These are phyloP conservation scores for Temnothorax curvispinosus DNA, from an alignment of 1,140 invertebrate genomes.

Conservation along the genomic window DNA sequence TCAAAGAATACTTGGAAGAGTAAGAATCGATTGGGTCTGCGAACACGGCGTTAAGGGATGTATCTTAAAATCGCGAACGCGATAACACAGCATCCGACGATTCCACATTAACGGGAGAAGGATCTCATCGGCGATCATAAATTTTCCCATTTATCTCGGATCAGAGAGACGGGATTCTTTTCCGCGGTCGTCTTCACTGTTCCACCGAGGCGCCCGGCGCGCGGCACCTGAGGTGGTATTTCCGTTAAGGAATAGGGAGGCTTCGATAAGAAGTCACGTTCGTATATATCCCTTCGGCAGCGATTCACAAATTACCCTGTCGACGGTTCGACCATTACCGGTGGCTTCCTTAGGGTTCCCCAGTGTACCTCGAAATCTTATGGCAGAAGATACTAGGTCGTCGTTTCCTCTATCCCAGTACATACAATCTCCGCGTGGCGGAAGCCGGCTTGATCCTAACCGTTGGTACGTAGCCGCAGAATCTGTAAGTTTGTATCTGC, in stretches of 20 bases:
- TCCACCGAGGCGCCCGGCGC: neutral
- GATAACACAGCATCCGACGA: slow-evolving; percentile 9
- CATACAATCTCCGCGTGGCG: slow-evolving; percentile 46
- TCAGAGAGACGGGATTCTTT: slow-evolving; percentile 40
- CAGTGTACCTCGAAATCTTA: slow-evolving; percentile 40
- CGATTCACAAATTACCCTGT: slow-evolving; percentile 59
- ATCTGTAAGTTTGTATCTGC: slow-evolving; percentile 42
- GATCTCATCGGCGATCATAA: slow-evolving; percentile 47
- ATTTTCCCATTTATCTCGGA: slow-evolving; percentile 52
- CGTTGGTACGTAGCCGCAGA: slow-evolving; percentile 24
- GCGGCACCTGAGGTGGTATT: slow-evolving; percentile 23
- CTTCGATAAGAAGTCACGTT: slow-evolving; percentile 57
- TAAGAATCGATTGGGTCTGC: slow-evolving; percentile 10
- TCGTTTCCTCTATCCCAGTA: slow-evolving; percentile 25
- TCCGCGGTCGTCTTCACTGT: neutral
- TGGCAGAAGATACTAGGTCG: slow-evolving; percentile 40
- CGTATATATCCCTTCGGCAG: slow-evolving; percentile 48
- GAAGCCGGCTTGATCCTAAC: slow-evolving; percentile 39
- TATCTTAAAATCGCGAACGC: slow-evolving; percentile 1
- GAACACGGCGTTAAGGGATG: neutral
- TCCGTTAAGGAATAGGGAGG: slow-evolving; percentile 18
- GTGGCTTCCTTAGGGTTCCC: slow-evolving; percentile 46
- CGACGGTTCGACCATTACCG: slow-evolving; percentile 54
- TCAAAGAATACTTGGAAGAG: neutral
- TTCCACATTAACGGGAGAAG: slow-evolving; percentile 11